Evolutionary conservation across 2,797 vertebrate genomes (phyloP), one percentile per base, ranked within the genome.

Genomic region (Scyliorhinus canicula): DNA sequence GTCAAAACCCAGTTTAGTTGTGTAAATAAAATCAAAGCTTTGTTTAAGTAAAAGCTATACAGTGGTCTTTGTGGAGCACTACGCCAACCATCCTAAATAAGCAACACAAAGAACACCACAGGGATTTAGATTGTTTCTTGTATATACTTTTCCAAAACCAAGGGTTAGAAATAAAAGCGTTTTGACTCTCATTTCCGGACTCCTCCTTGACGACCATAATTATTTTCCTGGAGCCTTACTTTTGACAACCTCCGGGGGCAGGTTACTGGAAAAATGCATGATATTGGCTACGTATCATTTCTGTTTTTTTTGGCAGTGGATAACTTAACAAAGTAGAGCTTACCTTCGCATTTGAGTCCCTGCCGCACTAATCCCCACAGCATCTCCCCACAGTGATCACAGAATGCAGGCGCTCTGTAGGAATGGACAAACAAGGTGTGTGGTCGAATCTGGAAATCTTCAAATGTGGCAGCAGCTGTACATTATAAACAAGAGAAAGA

Each of bases 381-480:
- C 99, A 99, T 99, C 97, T 99, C 99, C 71, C 99, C 99, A 93
- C 99, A 99, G 96, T 99, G 99, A 96, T 99, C 99, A 95, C 99
- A 99, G 96, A 99, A 99, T 31, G 99, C 98, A 0, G 99, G 99
- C 0, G 98, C 98, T 95, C 99, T 97, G 96, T 99, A 99, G 0
- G 99, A 99, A 96, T 99, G 99, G 77, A 99, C 99, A 85, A 99
- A 99, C 84, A 99, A 97, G 40, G 99, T 96, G 14, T 99, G 99
- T 0, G 99, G 99, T 52, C 99, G 98, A 96, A 99, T 99, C 93
- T 99, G 99, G 96, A 99, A 99, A 96, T 99, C 99, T 96, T 99
- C 99, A 96, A 99, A 98, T 0, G 99, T 99, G 95, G 98, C 98
- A 0, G 99, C 99, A 95, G 98, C 99, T 99, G 97, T 74, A 96